These are phyloP conservation scores for Drosophila prostipennis DNA, from an alignment of 2,888 invertebrate genomes.

Conservation along the genomic window DNA sequence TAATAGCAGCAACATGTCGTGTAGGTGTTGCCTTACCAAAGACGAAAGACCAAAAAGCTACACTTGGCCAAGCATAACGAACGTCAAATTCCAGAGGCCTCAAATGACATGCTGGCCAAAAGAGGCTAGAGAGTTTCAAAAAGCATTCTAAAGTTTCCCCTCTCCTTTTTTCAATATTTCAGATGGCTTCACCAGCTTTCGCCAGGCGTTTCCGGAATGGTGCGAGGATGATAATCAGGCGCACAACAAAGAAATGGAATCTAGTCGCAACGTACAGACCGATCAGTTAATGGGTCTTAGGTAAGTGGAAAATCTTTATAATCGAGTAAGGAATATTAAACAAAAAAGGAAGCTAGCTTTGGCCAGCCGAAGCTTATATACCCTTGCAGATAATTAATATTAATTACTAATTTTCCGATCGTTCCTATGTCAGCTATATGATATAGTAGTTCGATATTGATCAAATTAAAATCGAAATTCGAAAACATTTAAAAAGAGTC, in stretches of 20 bases:
- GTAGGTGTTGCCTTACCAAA: slow-evolving; percentile 72
- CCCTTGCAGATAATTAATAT: too few species aligned
- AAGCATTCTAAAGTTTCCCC: slow-evolving; percentile 46
- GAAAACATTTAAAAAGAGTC: too few species aligned
- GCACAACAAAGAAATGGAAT: slow-evolving; percentile 87
- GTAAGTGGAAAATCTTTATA: slow-evolving; percentile 54
- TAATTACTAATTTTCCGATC: too few species aligned
- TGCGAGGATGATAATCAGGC: slow-evolving; percentile 90
- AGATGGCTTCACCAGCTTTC: slow-evolving; percentile 95
- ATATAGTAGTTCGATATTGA: too few species aligned
- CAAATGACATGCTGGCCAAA: slow-evolving; percentile 45
- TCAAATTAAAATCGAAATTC: too few species aligned
- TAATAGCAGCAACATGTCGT: slow-evolving; percentile 27
- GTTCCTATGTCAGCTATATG: too few species aligned
- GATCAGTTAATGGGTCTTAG: slow-evolving; percentile 87
- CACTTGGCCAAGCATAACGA: slow-evolving; percentile 79
- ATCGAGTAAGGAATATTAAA: neutral
- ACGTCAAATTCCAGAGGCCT: slow-evolving; percentile 67
- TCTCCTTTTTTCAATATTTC: slow-evolving; percentile 61
- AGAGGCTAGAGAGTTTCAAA: slow-evolving; percentile 20
- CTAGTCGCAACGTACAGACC: slow-evolving; percentile 85
- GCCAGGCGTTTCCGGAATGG: slow-evolving; percentile 94
- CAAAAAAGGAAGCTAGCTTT: too few species aligned
- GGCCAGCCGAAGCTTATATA: too few species aligned
- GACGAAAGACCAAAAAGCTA: slow-evolving; percentile 52